Percentiles rank a stretch among this genome's conserved stretches.
These are phyloP conservation scores for Myocastor coypus DNA, from an alignment of 2,113 vertebrate genomes.

Conservation along the genomic window DNA sequence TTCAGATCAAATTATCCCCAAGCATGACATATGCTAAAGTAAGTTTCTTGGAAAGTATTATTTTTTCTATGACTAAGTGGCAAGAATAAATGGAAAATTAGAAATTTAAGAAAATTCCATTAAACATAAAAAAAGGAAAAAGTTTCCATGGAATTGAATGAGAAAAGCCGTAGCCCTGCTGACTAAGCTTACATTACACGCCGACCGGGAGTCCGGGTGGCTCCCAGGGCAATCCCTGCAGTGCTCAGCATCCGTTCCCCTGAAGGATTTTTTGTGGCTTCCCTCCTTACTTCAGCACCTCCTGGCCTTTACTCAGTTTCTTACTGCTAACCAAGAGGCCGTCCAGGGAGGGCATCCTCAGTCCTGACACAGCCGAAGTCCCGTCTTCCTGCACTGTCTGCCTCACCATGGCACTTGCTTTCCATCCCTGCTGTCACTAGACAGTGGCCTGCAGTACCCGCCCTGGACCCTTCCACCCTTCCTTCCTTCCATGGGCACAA, in stretches of 20 bases:
- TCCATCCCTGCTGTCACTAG: rapidly evolving
- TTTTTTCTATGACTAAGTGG: too few species aligned
- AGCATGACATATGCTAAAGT: too few species aligned
- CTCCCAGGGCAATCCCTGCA: rapidly evolving
- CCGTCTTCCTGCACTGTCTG: rapidly evolving
- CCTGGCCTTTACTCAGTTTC: background rate
- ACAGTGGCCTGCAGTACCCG: too few species aligned
- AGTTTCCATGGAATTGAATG: background rate
- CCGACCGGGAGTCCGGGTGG: background rate
- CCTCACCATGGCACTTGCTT: too few species aligned
- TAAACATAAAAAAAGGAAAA: too few species aligned
- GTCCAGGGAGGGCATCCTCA: background rate
- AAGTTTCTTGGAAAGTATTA: too few species aligned
- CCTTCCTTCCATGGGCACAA: background rate
- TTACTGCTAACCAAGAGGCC: background rate
- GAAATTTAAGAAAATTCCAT: too few species aligned
- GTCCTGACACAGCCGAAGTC: background rate
- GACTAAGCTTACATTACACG: background rate
- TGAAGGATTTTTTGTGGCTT: background rate
- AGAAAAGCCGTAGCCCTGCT: background rate
- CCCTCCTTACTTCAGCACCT: background rate
- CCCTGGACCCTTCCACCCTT: background rate
- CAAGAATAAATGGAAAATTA: too few species aligned
- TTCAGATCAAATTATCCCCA: too few species aligned
- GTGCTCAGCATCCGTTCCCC: too few species aligned